Evolutionary conservation across 2,888 invertebrate genomes (phyloP), one percentile per base, ranked within the genome.

Genomic region (Lutraria lutraria): DNA sequence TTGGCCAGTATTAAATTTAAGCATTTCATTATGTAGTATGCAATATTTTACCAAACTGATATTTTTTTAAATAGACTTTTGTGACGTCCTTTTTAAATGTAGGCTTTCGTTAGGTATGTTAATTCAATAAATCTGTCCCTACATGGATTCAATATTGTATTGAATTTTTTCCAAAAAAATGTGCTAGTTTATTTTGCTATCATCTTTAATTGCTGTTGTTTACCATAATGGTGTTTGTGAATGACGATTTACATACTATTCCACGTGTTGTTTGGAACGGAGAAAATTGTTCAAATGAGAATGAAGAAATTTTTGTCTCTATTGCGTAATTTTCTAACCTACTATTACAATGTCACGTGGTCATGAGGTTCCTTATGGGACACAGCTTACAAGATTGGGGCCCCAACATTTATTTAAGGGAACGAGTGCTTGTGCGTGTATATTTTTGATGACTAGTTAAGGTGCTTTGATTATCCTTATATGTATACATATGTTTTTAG

Each of bases 1-100:
- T 43, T 8, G 43, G 43, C 43, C 43, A 43, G 43, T 43, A 43
- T 43, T 43, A 43, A 43, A 43, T 43, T 43, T 2, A 43, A 43
- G 43, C 43, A 43, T 43, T 43, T 43, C 43, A 8, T 4, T 43
- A 43, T 43, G 43, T 8, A 43, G 43, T 43, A n/a, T 68, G 63
- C 63, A 68, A 68, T 68, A 68, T 25, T 2, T 68, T 68, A 68
- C 63, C 63, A 25, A 68, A 68, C n/a, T 68, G 63, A 68, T 68
- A 68, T 68, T 68, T 56, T 68, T 68, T 25, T 8, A 8, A 68
- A 68, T 68, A n/a, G n/a, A n/a, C n/a, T n/a, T n/a, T n/a, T n/a
- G n/a, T n/a, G n/a, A n/a, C n/a, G n/a, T n/a, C n/a, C n/a, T n/a
- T 43, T 43, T 43, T 43, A 43, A 43, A 43, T 43, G 43, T 43